These are phyloP conservation scores for Hemicentrotus pulcherrimus DNA, from an alignment of 35 echinoderm and acorn worm genomes.

Conservation along the genomic window DNA sequence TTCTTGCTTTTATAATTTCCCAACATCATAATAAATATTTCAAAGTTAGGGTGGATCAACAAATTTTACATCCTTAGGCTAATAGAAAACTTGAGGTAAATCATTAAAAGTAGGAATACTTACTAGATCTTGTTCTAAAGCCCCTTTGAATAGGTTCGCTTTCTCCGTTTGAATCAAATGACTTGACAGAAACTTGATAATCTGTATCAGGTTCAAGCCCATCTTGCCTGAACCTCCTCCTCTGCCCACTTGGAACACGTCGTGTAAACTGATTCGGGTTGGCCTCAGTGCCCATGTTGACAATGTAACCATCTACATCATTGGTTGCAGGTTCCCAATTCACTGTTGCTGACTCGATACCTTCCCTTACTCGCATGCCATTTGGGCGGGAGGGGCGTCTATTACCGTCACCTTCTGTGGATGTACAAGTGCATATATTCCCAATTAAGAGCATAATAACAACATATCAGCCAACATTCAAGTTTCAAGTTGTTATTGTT, in stretches of 20 bases:
- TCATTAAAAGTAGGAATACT: neutral
- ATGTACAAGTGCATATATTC: neutral
- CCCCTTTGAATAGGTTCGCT: neutral
- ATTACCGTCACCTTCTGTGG: neutral
- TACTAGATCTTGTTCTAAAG: neutral
- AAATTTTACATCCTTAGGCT: too few species aligned
- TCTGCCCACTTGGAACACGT: neutral
- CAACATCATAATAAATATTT: too few species aligned
- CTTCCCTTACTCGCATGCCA: slow-evolving; percentile 8
- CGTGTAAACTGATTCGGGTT: neutral
- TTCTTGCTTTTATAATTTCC: too few species aligned
- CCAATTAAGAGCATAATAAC: too few species aligned
- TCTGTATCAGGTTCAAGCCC: neutral
- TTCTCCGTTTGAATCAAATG: neutral
- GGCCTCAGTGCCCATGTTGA: neutral
- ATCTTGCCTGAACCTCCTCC: neutral
- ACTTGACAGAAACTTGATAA: slow-evolving; percentile 20
- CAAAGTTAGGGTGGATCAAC: too few species aligned
- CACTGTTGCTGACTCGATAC: neutral
- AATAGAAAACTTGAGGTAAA: too few species aligned
- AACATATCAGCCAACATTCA: too few species aligned
- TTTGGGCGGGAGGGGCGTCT: neutral
- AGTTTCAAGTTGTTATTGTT: too few species aligned
- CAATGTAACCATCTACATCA: slow-evolving; percentile 19
- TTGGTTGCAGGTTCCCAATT: neutral